These are phyloP conservation scores for Urocitellus parryii DNA, from an alignment of 2,113 vertebrate species.

Conservation along the genomic window DNA sequence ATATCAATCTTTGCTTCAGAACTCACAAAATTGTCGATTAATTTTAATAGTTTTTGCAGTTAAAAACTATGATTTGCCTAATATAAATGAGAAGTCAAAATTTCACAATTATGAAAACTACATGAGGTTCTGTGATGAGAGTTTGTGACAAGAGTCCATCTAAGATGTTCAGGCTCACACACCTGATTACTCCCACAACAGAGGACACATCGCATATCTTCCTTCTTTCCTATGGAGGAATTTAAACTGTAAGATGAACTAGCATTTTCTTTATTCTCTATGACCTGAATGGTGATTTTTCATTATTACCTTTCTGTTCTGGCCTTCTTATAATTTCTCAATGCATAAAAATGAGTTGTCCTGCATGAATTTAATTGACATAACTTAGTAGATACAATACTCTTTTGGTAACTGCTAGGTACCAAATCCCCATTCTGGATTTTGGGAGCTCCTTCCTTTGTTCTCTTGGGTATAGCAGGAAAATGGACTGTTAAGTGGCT, in stretches of 20 bases:
- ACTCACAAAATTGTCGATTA: background rate
- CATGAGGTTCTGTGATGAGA: background rate
- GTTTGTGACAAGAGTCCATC: rapidly evolving
- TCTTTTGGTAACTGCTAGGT: background rate
- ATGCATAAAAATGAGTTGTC: background rate
- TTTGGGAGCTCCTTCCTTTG: background rate
- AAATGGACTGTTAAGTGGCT: background rate
- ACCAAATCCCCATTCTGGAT: background rate
- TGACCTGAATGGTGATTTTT: background rate
- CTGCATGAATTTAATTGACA: background rate
- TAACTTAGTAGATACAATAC: background rate
- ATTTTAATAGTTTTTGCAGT: background rate
- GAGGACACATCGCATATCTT: background rate
- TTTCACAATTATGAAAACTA: background rate
- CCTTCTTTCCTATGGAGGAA: background rate
- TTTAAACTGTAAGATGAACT: background rate
- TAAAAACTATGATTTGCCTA: background rate
- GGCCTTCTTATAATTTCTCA: background rate
- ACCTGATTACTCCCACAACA: rapidly evolving
- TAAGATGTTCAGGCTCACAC: background rate
- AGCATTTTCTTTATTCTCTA: background rate
- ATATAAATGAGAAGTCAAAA: background rate
- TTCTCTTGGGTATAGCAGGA: background rate
- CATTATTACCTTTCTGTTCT: background rate
- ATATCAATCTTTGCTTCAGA: background rate